Percentiles rank a stretch among this genome's conserved stretches.
phyloP scores from a whole-genome alignment of 2,888 invertebrate species.

The Ypsolopha scabrella region DNA sequence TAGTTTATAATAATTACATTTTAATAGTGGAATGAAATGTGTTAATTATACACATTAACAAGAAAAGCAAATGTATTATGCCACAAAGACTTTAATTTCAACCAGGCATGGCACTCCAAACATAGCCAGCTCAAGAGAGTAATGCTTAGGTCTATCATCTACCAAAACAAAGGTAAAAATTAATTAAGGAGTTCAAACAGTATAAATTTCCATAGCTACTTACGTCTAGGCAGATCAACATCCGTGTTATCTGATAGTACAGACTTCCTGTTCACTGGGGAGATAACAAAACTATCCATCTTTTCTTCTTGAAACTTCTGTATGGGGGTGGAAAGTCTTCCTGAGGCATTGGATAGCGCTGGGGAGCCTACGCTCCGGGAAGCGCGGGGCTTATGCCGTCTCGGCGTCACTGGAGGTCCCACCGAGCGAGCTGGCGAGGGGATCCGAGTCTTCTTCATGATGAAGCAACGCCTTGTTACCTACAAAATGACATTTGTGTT shows the following conservation, averaged over 20 bases:
- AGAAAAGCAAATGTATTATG: no score
- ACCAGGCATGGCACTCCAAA: no score
- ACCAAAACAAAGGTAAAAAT: no score
- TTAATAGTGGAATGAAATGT: no score
- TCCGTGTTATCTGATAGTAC: constrained; percentile 45
- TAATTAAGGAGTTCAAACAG: no score
- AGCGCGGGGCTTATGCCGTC: constrained; percentile 21
- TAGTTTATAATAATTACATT: no score
- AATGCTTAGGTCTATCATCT: no score
- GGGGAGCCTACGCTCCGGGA: constrained; percentile 41
- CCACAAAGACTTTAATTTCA: no score
- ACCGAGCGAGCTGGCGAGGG: constrained; percentile 46
- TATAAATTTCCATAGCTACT: constrained; percentile 18
- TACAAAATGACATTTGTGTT: no score
- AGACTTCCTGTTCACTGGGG: constrained; percentile 16
- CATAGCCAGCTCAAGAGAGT: no score
- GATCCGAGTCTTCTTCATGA: constrained; percentile 18
- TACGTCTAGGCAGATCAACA: constrained; percentile 44
- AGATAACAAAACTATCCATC: constrained; percentile 13
- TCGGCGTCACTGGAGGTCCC: constrained; percentile 24
- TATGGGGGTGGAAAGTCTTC: constrained; percentile 31
- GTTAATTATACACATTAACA: no score
- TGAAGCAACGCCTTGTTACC: no score
- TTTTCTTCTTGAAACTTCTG: constrained; percentile 24
- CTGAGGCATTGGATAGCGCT: constrained; percentile 26